Evolutionary conservation across 23 tunicate species (phyloP).

Genomic region (Corella eumyota): DNA sequence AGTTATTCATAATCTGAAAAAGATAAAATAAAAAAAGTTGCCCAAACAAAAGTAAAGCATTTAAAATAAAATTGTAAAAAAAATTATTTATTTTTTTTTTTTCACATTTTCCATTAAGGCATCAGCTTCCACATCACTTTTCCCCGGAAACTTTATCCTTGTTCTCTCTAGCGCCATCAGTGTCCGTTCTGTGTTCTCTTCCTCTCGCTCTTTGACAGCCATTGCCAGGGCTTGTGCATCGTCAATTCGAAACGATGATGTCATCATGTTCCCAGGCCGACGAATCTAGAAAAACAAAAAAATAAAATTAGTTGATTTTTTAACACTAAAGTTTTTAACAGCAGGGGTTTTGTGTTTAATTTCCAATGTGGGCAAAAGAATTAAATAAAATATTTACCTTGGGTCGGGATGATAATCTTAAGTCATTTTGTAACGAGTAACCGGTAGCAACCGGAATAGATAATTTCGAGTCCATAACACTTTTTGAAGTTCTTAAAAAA

Average conservation of each 20-base stretch:
- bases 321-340: too few relatives aligned
- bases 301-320: too few relatives aligned
- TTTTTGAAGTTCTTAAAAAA: too few relatives aligned
- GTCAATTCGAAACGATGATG: slow-evolving; percentile 4
- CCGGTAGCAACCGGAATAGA: too few relatives aligned
- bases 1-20: slow-evolving; percentile 43
- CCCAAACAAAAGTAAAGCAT: background rate
- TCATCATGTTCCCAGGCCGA: slow-evolving; percentile 1
- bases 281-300: too few relatives aligned
- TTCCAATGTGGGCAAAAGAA: too few relatives aligned
- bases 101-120: slow-evolving; percentile 37
- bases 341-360: too few relatives aligned
- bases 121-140: slow-evolving; percentile 55
- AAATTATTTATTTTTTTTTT: too few relatives aligned
- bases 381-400: too few relatives aligned
- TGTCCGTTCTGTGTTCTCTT: slow-evolving; percentile 26
- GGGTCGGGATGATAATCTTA: too few relatives aligned
- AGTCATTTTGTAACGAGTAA: too few relatives aligned
- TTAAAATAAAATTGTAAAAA: background rate
- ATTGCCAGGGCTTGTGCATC: slow-evolving; percentile 10
- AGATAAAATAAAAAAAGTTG: background rate
- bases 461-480: too few relatives aligned
- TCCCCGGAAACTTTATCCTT: slow-evolving; percentile 77
- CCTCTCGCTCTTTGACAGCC: slow-evolving; percentile 28
- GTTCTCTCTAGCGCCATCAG: slow-evolving; percentile 42